A percentile compares a stretch with the other conserved stretches of the same genome.
phyloP scores from a whole-genome alignment of 1,140 invertebrate genomes.

The Eumaeus atala region DNA sequence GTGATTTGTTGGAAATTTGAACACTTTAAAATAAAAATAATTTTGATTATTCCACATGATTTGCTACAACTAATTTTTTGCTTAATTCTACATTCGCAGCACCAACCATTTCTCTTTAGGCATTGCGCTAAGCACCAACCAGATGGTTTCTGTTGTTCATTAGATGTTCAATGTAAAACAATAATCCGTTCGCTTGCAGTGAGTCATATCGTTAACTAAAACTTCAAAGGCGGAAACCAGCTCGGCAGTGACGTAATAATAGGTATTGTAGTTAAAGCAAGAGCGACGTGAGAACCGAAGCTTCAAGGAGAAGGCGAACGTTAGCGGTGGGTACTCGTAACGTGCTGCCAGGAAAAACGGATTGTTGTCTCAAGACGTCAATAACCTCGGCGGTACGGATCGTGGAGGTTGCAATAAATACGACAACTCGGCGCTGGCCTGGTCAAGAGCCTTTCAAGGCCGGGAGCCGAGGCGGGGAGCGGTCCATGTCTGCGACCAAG shows the following conservation, averaged over 20 bases:
- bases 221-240: slow-evolving; percentile 67
- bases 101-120: not conserved
- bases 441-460: slow-evolving; percentile 73
- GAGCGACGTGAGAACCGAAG: slow-evolving; percentile 63
- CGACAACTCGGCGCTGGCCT: slow-evolving; percentile 63
- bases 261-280: slow-evolving; percentile 64
- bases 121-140: not conserved
- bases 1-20: too few species aligned
- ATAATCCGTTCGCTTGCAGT: slow-evolving; percentile 36
- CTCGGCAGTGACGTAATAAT: slow-evolving; percentile 68
- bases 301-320: slow-evolving; percentile 56
- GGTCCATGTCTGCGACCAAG: slow-evolving; percentile 53
- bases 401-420: slow-evolving; percentile 73
- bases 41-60: too few species aligned
- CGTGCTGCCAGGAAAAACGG: slow-evolving; percentile 48
- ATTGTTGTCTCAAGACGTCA: slow-evolving; percentile 57
- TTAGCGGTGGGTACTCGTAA: slow-evolving; percentile 42
- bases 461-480: slow-evolving; percentile 66
- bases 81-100: not conserved
- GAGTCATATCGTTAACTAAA: slow-evolving; percentile 64
- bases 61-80: too few species aligned
- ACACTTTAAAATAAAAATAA: too few species aligned
- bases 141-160: slow-evolving; percentile 4
- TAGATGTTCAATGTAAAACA: slow-evolving; percentile 22
- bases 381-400: slow-evolving; percentile 70